Evolutionary conservation across 2,797 vertebrate genomes (phyloP).

Genomic region (Typhlichthys eigenmanni): DNA sequence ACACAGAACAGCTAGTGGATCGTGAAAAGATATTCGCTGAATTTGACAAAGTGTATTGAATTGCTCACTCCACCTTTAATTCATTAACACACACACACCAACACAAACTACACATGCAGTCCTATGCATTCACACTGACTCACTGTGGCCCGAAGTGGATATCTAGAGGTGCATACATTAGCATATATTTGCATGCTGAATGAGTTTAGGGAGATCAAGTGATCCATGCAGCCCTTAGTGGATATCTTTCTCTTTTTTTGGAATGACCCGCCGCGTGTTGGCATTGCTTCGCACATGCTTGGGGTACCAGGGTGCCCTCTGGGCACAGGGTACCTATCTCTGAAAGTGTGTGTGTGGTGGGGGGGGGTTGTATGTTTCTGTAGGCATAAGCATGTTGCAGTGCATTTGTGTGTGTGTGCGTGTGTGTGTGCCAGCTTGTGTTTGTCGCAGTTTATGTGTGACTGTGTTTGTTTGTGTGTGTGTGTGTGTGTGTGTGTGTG

Average conservation of each 20-base stretch:
- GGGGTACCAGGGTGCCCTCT: constrained; percentile 72
- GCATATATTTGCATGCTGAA: constrained; percentile 79
- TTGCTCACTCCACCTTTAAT: background rate
- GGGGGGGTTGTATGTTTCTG: background rate
- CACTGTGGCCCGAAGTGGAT: constrained; percentile 79
- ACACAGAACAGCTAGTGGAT: too few species aligned
- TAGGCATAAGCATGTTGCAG: background rate
- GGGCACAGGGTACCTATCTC: constrained; percentile 74
- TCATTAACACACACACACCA: constrained; percentile 10
- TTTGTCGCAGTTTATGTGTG: background rate
- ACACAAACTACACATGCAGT: constrained; percentile 28
- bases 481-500: constrained; percentile 43
- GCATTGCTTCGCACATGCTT: constrained; percentile 76
- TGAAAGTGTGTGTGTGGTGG: constrained; percentile 29
- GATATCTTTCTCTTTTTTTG: constrained; percentile 59
- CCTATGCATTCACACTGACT: constrained; percentile 38
- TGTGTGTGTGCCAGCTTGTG: constrained; percentile 11
- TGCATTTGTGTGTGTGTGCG: constrained; percentile 28
- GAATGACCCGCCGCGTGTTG: constrained; percentile 71
- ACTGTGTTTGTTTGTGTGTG: constrained; percentile 19
- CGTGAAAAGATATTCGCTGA: too few species aligned
- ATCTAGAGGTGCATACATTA: constrained; percentile 82
- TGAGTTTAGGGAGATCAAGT: constrained; percentile 77
- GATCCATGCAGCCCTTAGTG: constrained; percentile 73
- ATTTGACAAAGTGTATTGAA: too few species aligned